These are phyloP conservation scores for Chaetodon trifascialis DNA, from an alignment of 2,113 vertebrate genomes.

Conservation along the genomic window DNA sequence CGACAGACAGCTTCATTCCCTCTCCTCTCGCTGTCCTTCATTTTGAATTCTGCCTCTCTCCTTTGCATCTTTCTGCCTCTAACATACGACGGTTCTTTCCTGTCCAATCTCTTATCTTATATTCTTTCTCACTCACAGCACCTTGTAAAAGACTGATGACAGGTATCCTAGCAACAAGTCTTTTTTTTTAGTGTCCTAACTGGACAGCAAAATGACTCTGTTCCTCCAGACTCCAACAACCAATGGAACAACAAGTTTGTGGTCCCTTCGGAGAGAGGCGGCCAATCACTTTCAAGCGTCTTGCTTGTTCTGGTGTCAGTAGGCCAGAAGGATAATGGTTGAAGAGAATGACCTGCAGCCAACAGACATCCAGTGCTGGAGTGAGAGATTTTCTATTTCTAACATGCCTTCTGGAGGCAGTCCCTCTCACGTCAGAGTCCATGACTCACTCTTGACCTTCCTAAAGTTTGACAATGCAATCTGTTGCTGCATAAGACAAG, in stretches of 20 bases:
- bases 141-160: slow-evolving; percentile 46
- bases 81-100: slow-evolving; percentile 1
- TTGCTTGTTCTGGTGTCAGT: slow-evolving; percentile 50
- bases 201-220: slow-evolving; percentile 52
- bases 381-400: slow-evolving; percentile 18
- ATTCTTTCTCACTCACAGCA: slow-evolving; percentile 13
- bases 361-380: slow-evolving; percentile 18
- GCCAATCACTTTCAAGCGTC: slow-evolving; percentile 49
- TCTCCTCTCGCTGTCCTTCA: slow-evolving; percentile 16
- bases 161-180: slow-evolving; percentile 71
- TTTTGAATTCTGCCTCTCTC: slow-evolving; percentile 4
- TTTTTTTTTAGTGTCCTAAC: slow-evolving; percentile 19
- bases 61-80: not conserved
- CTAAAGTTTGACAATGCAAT: not conserved
- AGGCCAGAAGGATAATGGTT: slow-evolving; percentile 38
- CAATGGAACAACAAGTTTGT: slow-evolving; percentile 50
- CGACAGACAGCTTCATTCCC: slow-evolving; percentile 13
- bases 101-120: slow-evolving; percentile 11
- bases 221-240: slow-evolving; percentile 41
- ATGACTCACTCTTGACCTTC: not conserved
- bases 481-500: not conserved
- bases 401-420: not conserved
- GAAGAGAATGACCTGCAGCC: slow-evolving; percentile 50
- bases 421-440: not conserved
- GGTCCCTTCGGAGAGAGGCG: not conserved